A percentile compares a stretch with the other conserved stretches of the same genome.
Evolutionary conservation across 1,140 invertebrate genomes (phyloP).

Genomic region (Lethrus apterus): DNA sequence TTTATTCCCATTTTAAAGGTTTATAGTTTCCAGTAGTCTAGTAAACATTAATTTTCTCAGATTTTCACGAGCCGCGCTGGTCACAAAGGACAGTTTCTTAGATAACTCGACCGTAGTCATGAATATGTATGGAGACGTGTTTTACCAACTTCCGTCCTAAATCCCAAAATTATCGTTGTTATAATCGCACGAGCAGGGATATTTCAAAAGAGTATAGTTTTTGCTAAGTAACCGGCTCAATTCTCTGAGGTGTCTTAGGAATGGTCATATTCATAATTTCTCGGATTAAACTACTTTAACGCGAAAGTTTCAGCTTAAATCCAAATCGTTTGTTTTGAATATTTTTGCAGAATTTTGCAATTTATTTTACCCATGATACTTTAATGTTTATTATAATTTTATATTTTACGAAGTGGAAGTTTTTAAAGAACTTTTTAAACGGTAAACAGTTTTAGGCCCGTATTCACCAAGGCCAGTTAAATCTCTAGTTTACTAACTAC

Average conservation of each 20-base stretch:
- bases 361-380: too few relatives aligned
- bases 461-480: too few relatives aligned
- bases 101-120: slow-evolving; percentile 24
- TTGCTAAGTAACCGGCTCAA: not conserved
- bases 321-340: not conserved
- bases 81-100: slow-evolving; percentile 27
- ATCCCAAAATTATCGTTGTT: slow-evolving; percentile 18
- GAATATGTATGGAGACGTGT: slow-evolving; percentile 29
- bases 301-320: not conserved
- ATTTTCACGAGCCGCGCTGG: slow-evolving; percentile 18
- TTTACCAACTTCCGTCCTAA: slow-evolving; percentile 23
- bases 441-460: too few relatives aligned
- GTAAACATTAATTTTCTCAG: slow-evolving; percentile 26
- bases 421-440: too few relatives aligned
- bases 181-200: slow-evolving; percentile 11
- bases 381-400: too few relatives aligned
- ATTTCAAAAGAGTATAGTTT: slow-evolving; percentile 5
- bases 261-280: slow-evolving; percentile 6
- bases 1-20: slow-evolving; percentile 34
- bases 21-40: slow-evolving; percentile 31
- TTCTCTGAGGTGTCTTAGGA: slow-evolving; percentile 1
- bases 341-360: too few relatives aligned
- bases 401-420: too few relatives aligned
- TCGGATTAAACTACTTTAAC: slow-evolving; percentile 7
- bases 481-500: too few relatives aligned